These are phyloP conservation scores for Orthonyx spaldingii DNA, from an alignment of 2,113 vertebrate genomes.

Conservation along the genomic window DNA sequence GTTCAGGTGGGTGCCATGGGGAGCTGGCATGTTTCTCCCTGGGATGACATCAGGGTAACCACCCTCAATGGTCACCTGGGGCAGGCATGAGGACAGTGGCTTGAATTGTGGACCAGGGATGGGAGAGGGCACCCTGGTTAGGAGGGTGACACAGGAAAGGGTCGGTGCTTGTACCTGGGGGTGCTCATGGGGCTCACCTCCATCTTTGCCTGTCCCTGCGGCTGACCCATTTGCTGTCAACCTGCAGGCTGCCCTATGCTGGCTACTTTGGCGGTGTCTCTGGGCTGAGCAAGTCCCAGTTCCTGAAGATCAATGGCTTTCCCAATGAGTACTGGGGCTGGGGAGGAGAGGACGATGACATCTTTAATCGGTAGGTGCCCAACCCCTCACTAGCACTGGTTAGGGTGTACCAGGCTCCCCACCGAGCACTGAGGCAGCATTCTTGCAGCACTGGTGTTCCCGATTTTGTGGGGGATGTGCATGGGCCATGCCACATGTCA, in stretches of 20 bases:
- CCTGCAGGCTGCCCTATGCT: conserved; percentile 87
- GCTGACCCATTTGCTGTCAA: neutral
- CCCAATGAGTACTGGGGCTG: conserved; percentile 99
- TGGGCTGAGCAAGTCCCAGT: conserved; percentile 95
- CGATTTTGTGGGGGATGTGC: fast-evolving
- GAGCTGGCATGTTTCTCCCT: neutral
- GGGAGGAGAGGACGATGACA: conserved; percentile 98
- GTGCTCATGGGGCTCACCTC: neutral
- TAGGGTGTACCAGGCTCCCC: neutral
- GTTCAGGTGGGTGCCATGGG: conserved; percentile 68
- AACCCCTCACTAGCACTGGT: fast-evolving
- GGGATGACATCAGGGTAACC: neutral
- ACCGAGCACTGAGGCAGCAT: fast-evolving
- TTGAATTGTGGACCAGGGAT: fast-evolving
- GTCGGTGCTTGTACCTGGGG: neutral
- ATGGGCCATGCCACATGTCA: fast-evolving
- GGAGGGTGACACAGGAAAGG: neutral
- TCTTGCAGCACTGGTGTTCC: fast-evolving
- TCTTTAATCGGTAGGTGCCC: conserved; percentile 91
- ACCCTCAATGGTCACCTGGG: fast-evolving
- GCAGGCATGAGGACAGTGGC: fast-evolving
- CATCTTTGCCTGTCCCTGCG: neutral
- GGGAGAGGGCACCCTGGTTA: neutral
- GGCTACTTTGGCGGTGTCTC: conserved; percentile 98
- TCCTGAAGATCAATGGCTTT: conserved; percentile 98